Conservation (phyloP, 2,888 invertebrate genomes). For the Lumbricus terrestris region DNA sequence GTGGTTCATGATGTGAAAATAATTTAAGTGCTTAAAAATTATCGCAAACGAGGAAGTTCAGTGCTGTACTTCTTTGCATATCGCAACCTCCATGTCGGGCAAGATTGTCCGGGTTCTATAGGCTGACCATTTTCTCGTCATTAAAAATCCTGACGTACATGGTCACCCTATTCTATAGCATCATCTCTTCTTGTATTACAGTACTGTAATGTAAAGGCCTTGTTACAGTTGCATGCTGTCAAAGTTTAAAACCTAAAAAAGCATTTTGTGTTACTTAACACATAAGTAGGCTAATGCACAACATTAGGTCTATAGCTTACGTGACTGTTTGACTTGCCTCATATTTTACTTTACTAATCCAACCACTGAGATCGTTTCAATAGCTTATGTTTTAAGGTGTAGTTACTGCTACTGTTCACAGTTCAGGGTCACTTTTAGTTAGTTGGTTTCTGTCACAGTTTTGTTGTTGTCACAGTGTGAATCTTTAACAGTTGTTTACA, state of each 20-base stretch:
- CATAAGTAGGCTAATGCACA: too few species aligned
- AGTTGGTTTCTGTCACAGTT: not conserved
- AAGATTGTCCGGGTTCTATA: not conserved
- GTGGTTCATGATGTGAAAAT: not conserved
- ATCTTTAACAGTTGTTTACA: slow-evolving; percentile 41
- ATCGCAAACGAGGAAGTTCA: not conserved
- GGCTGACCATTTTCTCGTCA: too few species aligned
- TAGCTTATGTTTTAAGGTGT: not conserved
- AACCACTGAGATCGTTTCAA: not conserved
- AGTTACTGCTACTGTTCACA: not conserved
- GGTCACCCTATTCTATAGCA: too few species aligned
- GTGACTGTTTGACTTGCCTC: not conserved
- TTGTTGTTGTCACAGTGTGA: not conserved
- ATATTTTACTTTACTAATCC: not conserved
- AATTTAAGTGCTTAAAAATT: not conserved
- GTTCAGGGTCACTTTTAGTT: not conserved
- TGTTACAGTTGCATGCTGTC: not conserved
- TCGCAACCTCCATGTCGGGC: not conserved
- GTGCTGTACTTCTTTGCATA: not conserved
- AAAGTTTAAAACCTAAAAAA: not conserved
- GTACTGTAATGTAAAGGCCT: too few species aligned
- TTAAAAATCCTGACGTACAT: too few species aligned
- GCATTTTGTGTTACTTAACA: not conserved
- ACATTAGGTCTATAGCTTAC: too few species aligned
- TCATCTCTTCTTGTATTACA: too few species aligned